Evolutionary conservation across 2,113 vertebrate genomes (phyloP).

Genomic region (Gopherus flavomarginatus): DNA sequence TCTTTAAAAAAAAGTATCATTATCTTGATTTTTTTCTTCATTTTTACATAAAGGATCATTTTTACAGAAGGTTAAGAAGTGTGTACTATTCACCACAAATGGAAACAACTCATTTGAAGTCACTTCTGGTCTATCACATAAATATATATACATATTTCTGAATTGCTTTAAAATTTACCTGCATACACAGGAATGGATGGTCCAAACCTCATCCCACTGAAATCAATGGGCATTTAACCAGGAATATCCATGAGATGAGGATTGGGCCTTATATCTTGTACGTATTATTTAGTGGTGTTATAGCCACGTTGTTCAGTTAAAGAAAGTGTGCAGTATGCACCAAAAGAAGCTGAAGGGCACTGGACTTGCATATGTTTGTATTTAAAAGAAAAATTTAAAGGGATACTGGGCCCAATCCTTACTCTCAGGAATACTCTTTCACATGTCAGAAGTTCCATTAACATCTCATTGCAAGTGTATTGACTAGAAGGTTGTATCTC

Average conservation of each 20-base stretch:
- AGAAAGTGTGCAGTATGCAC: background rate
- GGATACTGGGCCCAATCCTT: accelerated
- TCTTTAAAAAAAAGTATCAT: background rate
- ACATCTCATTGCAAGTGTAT: accelerated
- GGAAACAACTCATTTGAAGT: background rate
- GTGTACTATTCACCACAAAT: background rate
- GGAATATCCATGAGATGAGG: background rate
- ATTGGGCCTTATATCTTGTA: background rate
- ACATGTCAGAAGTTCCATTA: background rate
- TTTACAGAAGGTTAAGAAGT: accelerated
- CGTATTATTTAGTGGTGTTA: background rate
- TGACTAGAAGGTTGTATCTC: background rate
- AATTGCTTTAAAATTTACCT: accelerated
- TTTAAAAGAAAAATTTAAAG: background rate
- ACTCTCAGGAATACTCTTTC: accelerated
- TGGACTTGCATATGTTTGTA: background rate
- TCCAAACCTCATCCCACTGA: accelerated
- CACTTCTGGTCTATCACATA: background rate
- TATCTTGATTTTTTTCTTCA: background rate
- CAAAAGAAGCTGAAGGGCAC: background rate
- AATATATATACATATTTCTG: no score
- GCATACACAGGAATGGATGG: background rate
- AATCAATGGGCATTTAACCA: background rate
- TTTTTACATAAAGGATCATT: conserved; percentile 14
- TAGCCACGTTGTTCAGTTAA: background rate